phyloP scores from a whole-genome alignment of 2,113 vertebrate species.

The Hippocampus barbouri region DNA sequence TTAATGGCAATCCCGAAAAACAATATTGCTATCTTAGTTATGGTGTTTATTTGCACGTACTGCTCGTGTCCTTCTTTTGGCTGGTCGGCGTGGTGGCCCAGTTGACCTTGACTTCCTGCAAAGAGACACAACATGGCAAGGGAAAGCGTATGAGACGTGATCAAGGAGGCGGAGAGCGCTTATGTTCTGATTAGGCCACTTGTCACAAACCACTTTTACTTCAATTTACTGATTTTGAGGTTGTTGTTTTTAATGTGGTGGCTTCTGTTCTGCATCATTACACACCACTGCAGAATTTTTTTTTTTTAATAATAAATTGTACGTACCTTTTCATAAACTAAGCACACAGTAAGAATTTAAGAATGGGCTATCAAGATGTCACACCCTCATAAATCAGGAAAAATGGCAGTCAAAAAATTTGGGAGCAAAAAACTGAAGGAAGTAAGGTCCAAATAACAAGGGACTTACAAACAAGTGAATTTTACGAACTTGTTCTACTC shows the following conservation, averaged over 20 bases:
- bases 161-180: neutral
- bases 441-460: constrained; percentile 79
- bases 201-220: constrained; percentile 59
- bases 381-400: constrained; percentile 60
- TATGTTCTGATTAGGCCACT: constrained; percentile 49
- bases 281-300: constrained; percentile 26
- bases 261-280: constrained; percentile 42
- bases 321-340: constrained; percentile 52
- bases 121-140: constrained; percentile 37
- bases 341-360: constrained; percentile 39
- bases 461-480: constrained; percentile 81
- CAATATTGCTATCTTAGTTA: neutral
- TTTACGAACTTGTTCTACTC: constrained; percentile 80
- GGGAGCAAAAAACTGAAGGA: constrained; percentile 68
- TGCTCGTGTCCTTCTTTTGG: constrained; percentile 99
- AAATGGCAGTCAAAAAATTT: constrained; percentile 65
- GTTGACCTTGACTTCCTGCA: constrained; percentile 97
- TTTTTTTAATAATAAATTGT: constrained; percentile 14
- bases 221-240: constrained; percentile 40
- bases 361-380: constrained; percentile 51
- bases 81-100: constrained; percentile 99
- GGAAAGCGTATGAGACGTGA: constrained; percentile 27
- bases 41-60: constrained; percentile 57
- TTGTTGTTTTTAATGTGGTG: constrained; percentile 31
- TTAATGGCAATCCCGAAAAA: neutral